Evolutionary conservation across 2,888 invertebrate species (phyloP).

Genomic region (Megalurothrips usitatus): DNA sequence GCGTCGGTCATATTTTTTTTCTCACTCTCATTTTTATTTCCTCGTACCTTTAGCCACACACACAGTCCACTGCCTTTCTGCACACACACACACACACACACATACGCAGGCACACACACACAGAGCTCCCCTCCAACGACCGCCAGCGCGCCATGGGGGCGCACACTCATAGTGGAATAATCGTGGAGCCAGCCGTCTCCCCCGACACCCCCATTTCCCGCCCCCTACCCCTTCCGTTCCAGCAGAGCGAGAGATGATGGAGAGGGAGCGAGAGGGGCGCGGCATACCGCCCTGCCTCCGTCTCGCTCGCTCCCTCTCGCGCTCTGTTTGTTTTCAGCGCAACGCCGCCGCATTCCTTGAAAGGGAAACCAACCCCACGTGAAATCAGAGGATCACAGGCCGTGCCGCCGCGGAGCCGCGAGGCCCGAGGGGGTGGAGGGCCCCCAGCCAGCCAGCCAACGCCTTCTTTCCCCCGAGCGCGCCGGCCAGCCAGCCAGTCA

Average conservation of each 20-base stretch:
- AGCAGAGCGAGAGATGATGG: neutral
- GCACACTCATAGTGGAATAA: conserved; percentile 6
- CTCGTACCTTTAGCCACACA: too few relatives aligned
- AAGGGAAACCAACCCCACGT: conserved; percentile 22
- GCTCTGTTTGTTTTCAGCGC: conserved; percentile 2
- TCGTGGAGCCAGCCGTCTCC: neutral
- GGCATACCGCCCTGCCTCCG: neutral
- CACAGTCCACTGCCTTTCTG: too few relatives aligned
- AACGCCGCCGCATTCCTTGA: neutral
- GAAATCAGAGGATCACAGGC: conserved; percentile 11
- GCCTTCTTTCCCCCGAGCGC: too few relatives aligned
- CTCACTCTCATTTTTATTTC: too few relatives aligned
- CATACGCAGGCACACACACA: too few relatives aligned
- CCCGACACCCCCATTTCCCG: neutral
- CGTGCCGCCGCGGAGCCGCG: neutral
- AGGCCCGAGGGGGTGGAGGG: too few relatives aligned
- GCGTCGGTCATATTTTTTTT: too few relatives aligned
- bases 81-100: too few relatives aligned
- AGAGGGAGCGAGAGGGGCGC: neutral
- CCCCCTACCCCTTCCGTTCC: neutral
- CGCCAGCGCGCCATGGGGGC: too few relatives aligned
- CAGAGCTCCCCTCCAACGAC: too few relatives aligned
- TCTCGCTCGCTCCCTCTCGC: conserved; percentile 10
- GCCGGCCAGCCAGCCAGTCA: too few relatives aligned
- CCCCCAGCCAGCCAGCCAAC: neutral